Evolutionary conservation across 1,140 invertebrate species (phyloP), one percentile per base, ranked within the genome.

Genomic region (Triops cancriformis): DNA sequence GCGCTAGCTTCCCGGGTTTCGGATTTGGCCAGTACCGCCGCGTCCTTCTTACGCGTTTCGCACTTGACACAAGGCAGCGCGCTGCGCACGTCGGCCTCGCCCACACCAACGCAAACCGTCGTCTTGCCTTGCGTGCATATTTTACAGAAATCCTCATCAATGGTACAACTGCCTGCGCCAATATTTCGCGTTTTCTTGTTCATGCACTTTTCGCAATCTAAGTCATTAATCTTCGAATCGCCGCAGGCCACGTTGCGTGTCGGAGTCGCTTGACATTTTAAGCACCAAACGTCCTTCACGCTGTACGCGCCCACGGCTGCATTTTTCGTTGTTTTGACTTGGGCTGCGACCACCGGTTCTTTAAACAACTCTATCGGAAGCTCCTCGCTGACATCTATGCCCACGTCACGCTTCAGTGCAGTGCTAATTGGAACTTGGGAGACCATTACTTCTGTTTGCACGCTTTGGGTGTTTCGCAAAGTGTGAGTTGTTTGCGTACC

Each of bases 151-250:
- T 78, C 6, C 72, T 75, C 77, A 2, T 76, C 80, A 2, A 81
- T 72, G 26, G 26, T 78, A n/a, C 42, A 77, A 75, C 78, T 75
- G 37, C 86, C 86, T n/a, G 86, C 83, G 74, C 82, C 85, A 10
- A 88, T 81, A 43, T 80, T 83, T n/a, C 80, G 82, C 77, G 85
- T 88, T 37, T 78, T 78, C 0, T 84, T 80, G 18, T 82, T 84
- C 11, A 43, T 26, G 81, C 88, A 89, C 82, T 85, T 87, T 14
- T 85, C 84, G 82, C 88, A 89, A 14, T 85, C 80, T 27, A 84
- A 82, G 76, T 86, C 85, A 72, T 82, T 82, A 26, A 87, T 82
- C 4, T 82, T 85, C 76, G 86, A 83, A 37, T 87, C 84, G 4
- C 87, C 87, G 78, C 84, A 82, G 73, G 85, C 88, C 43, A 86